Evolutionary conservation across 2,888 invertebrate species (phyloP).

Genomic region (Anaspis maculata): DNA sequence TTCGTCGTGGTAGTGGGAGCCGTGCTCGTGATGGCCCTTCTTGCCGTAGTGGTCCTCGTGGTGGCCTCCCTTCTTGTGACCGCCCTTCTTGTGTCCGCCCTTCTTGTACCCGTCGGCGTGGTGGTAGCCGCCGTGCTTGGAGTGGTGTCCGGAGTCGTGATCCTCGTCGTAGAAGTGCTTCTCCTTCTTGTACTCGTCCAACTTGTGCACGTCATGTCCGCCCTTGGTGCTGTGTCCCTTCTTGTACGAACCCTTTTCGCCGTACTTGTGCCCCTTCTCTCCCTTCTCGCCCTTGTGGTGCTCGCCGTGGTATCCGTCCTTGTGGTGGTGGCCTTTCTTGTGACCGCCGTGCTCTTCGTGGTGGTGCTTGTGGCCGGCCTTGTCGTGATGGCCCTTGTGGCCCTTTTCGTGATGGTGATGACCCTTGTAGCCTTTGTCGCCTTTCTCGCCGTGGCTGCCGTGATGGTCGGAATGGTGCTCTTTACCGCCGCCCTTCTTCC

Average conservation of each 20-base stretch:
- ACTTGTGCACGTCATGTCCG: conserved; percentile 75
- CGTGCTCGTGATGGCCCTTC: conserved; percentile 73
- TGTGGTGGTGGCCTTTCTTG: conserved; percentile 54
- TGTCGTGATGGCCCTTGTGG: conserved; percentile 60
- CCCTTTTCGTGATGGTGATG: conserved; percentile 55
- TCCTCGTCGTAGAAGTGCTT: conserved; percentile 82
- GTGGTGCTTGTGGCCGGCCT: conserved; percentile 54
- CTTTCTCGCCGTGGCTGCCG: conserved; percentile 50
- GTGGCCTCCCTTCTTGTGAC: conserved; percentile 69
- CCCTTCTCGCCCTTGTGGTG: conserved; percentile 62
- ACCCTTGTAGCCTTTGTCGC: conserved; percentile 60
- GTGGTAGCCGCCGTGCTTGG: conserved; percentile 72
- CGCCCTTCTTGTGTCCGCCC: conserved; percentile 72
- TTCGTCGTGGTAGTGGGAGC: conserved; percentile 69
- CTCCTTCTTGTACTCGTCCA: conserved; percentile 79
- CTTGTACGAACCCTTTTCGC: conserved; percentile 67
- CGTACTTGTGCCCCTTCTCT: conserved; percentile 55
- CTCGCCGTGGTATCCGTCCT: conserved; percentile 55
- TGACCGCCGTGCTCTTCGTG: conserved; percentile 57
- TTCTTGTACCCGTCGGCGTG: conserved; percentile 75
- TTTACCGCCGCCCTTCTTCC: conserved; percentile 48
- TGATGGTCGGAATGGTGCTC: conserved; percentile 50
- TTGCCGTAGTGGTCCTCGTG: conserved; percentile 73
- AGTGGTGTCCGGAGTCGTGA: conserved; percentile 72
- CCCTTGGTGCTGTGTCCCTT: conserved; percentile 83